Conservation (phyloP, 2,888 invertebrate species). For the Lypha dubia region DNA sequence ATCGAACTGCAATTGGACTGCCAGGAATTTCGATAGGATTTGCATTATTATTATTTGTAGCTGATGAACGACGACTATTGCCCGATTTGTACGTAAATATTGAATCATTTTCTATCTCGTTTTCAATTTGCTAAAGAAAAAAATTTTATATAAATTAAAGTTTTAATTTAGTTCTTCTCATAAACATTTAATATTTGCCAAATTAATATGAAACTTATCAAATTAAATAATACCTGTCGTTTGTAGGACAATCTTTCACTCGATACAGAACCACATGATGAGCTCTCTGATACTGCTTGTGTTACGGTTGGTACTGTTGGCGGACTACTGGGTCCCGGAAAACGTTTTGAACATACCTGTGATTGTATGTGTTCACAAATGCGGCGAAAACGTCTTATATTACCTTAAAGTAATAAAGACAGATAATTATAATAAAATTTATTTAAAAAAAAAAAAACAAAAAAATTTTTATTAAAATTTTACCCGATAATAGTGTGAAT, state of each 20-base stretch:
- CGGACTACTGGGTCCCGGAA: conserved; percentile 83
- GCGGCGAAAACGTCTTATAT: conserved; percentile 95
- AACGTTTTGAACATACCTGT: conserved; percentile 87
- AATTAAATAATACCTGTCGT: conserved; percentile 78
- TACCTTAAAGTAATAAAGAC: conserved; percentile 86
- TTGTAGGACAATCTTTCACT: conserved; percentile 83
- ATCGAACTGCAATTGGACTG: conserved; percentile 83
- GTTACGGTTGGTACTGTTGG: conserved; percentile 82
- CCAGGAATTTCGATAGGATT: conserved; percentile 81
- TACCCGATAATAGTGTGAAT: conserved; percentile 96
- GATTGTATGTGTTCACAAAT: conserved; percentile 98
- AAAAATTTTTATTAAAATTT: conserved; percentile 75
- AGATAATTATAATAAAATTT: not conserved
- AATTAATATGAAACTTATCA: not conserved
- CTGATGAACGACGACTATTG: conserved; percentile 82
- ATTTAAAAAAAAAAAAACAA: too few relatives aligned
- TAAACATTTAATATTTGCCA: too few relatives aligned
- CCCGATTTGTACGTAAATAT: conserved; percentile 83
- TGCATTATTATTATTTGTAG: conserved; percentile 83
- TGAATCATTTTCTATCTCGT: conserved; percentile 82
- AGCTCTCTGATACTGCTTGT: conserved; percentile 84
- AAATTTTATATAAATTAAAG: not conserved
- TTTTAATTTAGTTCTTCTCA: too few relatives aligned
- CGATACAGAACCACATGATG: conserved; percentile 83
- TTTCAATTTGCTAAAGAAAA: conserved; percentile 80